These are phyloP conservation scores for Strongylocentrotus purpuratus DNA, from an alignment of 35 echinoderm and acorn worm species.

Conservation along the genomic window DNA sequence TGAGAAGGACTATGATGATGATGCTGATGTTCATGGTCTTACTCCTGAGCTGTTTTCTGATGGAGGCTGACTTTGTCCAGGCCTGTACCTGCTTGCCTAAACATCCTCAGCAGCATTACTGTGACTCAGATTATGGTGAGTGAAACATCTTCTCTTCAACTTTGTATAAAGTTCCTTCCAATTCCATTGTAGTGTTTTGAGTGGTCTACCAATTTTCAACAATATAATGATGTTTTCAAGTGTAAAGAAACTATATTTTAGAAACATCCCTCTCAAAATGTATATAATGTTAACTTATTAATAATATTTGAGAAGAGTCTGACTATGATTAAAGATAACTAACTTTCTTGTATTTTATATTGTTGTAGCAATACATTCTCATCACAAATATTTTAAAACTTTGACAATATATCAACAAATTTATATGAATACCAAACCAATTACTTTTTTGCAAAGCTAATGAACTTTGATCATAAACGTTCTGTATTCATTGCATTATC, in stretches of 20 bases:
- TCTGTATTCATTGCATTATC: background rate
- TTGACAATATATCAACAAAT: background rate
- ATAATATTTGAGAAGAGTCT: background rate
- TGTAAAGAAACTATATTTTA: too few relatives aligned
- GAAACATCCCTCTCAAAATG: too few relatives aligned
- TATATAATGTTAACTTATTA: too few relatives aligned
- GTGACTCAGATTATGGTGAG: constrained; percentile 86
- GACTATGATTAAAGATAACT: background rate
- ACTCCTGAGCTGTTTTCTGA: constrained; percentile 44
- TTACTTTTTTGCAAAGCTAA: background rate
- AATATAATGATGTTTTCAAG: too few relatives aligned
- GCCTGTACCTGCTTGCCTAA: constrained; percentile 73
- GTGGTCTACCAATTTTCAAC: too few relatives aligned
- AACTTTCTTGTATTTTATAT: background rate
- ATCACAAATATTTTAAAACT: background rate
- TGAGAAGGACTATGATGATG: background rate
- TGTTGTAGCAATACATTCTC: background rate
- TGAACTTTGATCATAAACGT: background rate
- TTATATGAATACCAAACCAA: background rate
- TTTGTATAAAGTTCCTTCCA: too few relatives aligned
- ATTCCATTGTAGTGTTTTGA: too few relatives aligned
- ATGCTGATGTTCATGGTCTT: constrained; percentile 21
- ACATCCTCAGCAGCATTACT: constrained; percentile 82
- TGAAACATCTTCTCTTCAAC: background rate
- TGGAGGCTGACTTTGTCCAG: constrained; percentile 46